Evolutionary conservation across 2,888 invertebrate species (phyloP), one percentile per base, ranked within the genome.

Genomic region (Ormyrus labotus): DNA sequence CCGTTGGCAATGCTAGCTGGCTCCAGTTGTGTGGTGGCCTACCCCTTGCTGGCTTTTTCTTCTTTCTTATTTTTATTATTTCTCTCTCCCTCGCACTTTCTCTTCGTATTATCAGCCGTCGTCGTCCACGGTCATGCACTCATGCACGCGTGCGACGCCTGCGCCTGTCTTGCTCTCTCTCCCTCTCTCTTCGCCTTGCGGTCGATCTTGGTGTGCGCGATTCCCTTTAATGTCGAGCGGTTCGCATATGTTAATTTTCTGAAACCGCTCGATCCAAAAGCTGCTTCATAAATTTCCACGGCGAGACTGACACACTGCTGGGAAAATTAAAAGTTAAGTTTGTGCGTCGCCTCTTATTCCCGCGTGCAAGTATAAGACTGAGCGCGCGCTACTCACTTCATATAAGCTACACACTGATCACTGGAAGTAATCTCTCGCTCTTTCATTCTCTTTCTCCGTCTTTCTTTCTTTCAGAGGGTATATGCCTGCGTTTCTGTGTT

Each of bases 291-390:
- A 48, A 47, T 68, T 45, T 55, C 34, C 11, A 6, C 34, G 45
- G 7, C 51, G 19, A 50, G 57, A 57, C 57, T 58, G 57, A 68
- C 45, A 60, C 50, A 45, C 68, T 9, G 72, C 53, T 61, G 51
- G 58, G 58, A 58, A 51, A 19, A 19, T 19, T 19, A 19, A 19
- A 19, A 19, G 19, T 67, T 67, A 50, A 65, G 55, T 48, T 57
- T 45, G 11, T 72, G 51, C 11, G 34, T 51, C n/a, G 10, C 9
- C n/a, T 34, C n/a, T 19, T n/a, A n/a, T 47, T 19, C 50, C 51
- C 19, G 51, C 51, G 65, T 7, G 65, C 74, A 19, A 19, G 19
- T 19, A 19, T 0, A 19, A 1, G 0, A 13, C 19, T 19, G 19
- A 13, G 7, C 34, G 65, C 65, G 58, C 67, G 6, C 34, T 58